Evolutionary conservation across 2,113 vertebrate species (phyloP).

Genomic region (Drymodes brunneopygia): DNA sequence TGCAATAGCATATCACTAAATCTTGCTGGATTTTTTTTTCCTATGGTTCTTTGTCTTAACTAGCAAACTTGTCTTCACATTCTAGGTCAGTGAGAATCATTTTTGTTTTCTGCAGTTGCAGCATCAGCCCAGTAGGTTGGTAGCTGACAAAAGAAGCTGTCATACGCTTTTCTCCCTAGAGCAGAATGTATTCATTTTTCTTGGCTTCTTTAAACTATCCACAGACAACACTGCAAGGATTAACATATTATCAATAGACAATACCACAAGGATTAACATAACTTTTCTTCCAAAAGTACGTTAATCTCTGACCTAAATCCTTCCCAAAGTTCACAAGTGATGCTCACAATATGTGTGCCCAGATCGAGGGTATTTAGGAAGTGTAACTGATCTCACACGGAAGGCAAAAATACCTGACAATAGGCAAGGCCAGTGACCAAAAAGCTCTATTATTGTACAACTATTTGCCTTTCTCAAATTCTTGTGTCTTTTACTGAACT

Average conservation of each 20-base stretch:
- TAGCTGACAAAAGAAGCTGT: neutral
- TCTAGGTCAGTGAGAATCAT: neutral
- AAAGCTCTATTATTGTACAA: neutral
- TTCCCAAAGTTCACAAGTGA: neutral
- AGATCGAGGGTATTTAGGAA: neutral
- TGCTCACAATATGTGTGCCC: neutral
- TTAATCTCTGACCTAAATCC: neutral
- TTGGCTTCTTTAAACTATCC: neutral
- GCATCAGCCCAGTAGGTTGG: neutral
- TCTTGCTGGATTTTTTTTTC: neutral
- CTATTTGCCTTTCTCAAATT: neutral
- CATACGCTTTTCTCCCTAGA: neutral
- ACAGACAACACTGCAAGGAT: neutral
- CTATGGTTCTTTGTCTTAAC: neutral
- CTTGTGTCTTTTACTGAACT: neutral
- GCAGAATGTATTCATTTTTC: neutral
- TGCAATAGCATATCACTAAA: neutral
- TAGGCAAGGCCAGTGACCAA: neutral
- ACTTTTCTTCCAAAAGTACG: neutral
- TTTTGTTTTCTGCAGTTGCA: neutral
- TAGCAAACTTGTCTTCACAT: neutral
- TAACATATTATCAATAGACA: neutral
- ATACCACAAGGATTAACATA: neutral
- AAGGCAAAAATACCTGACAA: neutral
- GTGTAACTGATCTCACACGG: neutral